These are phyloP conservation scores for Lepidocyrtoides sp. DNA, from an alignment of 2,888 invertebrate genomes.

Conservation along the genomic window DNA sequence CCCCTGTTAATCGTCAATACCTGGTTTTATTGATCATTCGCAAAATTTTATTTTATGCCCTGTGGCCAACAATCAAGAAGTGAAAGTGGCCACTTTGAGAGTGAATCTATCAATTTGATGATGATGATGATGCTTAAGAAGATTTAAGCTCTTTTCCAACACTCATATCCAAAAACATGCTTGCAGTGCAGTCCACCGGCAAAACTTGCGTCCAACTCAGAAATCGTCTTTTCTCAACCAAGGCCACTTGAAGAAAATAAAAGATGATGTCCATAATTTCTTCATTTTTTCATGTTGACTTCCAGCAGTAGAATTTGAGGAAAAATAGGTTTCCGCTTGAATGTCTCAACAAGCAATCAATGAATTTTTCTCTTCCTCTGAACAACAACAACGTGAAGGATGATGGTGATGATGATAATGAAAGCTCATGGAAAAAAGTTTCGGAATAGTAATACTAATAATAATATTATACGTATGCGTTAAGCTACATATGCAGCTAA, in stretches of 20 bases:
- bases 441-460: too few species aligned
- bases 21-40: conserved; percentile 5
- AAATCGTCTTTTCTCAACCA: background rate
- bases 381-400: too few species aligned
- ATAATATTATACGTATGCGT: too few species aligned
- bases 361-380: background rate
- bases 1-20: background rate
- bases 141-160: background rate
- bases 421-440: too few species aligned
- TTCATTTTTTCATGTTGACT: background rate
- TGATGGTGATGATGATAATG: too few species aligned
- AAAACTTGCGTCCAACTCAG: background rate
- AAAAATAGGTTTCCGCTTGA: background rate
- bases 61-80: background rate
- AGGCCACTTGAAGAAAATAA: background rate
- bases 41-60: background rate
- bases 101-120: conserved; percentile 4
- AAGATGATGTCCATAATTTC: background rate
- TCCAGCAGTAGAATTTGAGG: background rate
- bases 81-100: background rate
- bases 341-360: background rate
- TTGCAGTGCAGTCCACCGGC: background rate
- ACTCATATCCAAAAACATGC: background rate
- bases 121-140: background rate
- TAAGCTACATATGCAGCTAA: too few species aligned